Percentiles rank a stretch among this genome's conserved stretches.
Conservation (phyloP, 2,888 invertebrate species). For the Coleophora flavipennella region DNA sequence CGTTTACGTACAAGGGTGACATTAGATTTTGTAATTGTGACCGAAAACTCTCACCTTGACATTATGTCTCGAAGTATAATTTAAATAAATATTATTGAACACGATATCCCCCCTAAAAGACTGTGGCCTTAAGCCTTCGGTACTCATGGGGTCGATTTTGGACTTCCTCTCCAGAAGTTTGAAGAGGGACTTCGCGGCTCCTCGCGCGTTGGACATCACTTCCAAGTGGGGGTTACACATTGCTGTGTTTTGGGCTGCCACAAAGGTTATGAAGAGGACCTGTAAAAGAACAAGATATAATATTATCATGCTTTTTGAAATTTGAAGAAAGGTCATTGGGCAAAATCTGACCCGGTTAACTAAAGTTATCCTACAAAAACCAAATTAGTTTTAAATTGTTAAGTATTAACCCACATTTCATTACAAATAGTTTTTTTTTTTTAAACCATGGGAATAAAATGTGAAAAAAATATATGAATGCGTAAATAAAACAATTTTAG, state of each 20-base stretch:
- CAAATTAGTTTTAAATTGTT: too few species aligned
- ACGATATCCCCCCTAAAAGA: slow-evolving; percentile 75
- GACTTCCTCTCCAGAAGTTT: slow-evolving; percentile 76
- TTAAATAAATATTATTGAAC: slow-evolving; percentile 80
- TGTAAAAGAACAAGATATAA: slow-evolving; percentile 25
- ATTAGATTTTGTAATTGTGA: too few species aligned
- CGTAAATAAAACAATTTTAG: too few species aligned
- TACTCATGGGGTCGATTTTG: slow-evolving; percentile 35
- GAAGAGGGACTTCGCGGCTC: slow-evolving; percentile 81
- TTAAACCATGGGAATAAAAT: too few species aligned
- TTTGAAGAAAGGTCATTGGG: too few species aligned
- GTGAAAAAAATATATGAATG: too few species aligned
- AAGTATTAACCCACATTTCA: too few species aligned
- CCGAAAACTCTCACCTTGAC: slow-evolving; percentile 77
- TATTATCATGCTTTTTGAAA: too few species aligned
- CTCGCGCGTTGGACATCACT: slow-evolving; percentile 79
- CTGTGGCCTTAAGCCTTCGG: slow-evolving; percentile 63
- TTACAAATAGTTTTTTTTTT: too few species aligned
- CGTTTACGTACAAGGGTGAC: too few species aligned
- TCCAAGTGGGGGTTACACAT: slow-evolving; percentile 83
- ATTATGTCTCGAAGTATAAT: slow-evolving; percentile 84
- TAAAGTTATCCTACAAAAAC: too few species aligned
- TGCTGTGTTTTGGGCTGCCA: slow-evolving; percentile 83
- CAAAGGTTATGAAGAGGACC: slow-evolving; percentile 82
- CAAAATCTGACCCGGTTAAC: too few species aligned